Evolutionary conservation across 2,797 vertebrate genomes (phyloP).

Genomic region (Anas flavirostris): DNA sequence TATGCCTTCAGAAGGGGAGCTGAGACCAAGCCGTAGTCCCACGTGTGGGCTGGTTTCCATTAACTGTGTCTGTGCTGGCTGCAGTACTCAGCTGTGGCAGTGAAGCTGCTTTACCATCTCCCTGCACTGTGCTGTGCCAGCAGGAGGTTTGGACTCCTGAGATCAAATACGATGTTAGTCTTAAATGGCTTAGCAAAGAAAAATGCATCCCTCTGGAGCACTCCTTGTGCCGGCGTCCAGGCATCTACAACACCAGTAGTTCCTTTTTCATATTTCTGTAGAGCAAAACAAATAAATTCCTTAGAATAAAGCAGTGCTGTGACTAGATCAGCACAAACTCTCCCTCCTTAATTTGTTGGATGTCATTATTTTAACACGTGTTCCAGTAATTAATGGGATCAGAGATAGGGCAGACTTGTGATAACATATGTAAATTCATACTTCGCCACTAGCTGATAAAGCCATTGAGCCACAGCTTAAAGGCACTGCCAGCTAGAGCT

Average conservation of each 20-base stretch:
- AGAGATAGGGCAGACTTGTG: not conserved
- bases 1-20: not conserved
- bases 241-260: not conserved
- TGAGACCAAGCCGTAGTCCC: not conserved
- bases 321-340: not conserved
- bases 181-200: not conserved
- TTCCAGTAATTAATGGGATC: constrained; percentile 31
- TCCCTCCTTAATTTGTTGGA: not conserved
- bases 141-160: not conserved
- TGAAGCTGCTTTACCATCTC: not conserved
- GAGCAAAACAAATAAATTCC: not conserved
- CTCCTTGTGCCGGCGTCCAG: not conserved
- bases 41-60: not conserved
- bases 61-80: not conserved
- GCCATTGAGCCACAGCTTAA: not conserved
- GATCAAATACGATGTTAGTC: not conserved
- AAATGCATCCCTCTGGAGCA: not conserved
- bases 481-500: not conserved
- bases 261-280: not conserved
- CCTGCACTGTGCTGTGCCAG: not conserved
- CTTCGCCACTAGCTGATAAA: not conserved
- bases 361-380: constrained; percentile 24
- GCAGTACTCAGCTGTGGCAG: not conserved
- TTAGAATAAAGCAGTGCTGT: not conserved
- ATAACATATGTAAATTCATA: constrained; percentile 20